A percentile compares a stretch with the other conserved stretches of the same genome.
Evolutionary conservation across 2,888 invertebrate genomes (phyloP).

Genomic region (Byasa hedistus): DNA sequence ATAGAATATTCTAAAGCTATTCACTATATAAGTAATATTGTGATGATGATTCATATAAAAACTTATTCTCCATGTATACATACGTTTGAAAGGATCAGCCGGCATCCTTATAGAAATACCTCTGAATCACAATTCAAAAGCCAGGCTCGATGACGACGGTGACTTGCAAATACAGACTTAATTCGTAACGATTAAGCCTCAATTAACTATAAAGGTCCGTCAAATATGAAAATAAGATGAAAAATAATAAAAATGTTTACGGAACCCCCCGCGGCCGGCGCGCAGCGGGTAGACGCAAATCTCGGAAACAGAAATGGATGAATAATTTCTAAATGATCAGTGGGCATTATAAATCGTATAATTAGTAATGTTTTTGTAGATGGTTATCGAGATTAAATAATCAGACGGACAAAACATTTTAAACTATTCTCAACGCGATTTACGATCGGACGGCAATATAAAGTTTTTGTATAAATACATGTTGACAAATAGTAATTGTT

Average conservation of each 20-base stretch:
- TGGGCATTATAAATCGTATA: slow-evolving; percentile 15
- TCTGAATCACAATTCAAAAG: slow-evolving; percentile 8
- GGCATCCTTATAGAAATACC: background rate
- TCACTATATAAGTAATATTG: no score
- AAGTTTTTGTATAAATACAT: background rate
- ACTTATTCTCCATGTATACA: no score
- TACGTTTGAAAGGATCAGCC: no score
- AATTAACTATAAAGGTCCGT: slow-evolving; percentile 18
- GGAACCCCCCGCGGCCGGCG: slow-evolving; percentile 25
- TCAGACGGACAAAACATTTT: background rate
- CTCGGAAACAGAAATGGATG: slow-evolving; percentile 15
- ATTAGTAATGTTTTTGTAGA: slow-evolving; percentile 15
- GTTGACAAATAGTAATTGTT: no score
- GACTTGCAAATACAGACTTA: slow-evolving; percentile 25
- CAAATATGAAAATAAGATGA: slow-evolving; percentile 12
- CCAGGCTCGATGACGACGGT: background rate
- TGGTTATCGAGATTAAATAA: slow-evolving; percentile 2
- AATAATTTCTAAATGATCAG: slow-evolving; percentile 20
- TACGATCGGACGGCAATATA: background rate
- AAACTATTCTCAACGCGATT: background rate
- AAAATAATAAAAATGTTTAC: slow-evolving; percentile 21
- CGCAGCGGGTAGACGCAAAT: slow-evolving; percentile 29
- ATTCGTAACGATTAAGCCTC: slow-evolving; percentile 22
- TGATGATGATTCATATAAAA: no score
- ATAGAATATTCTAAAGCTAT: no score